Percentiles rank a stretch among this genome's conserved stretches.
Evolutionary conservation across 2,888 invertebrate genomes (phyloP).

Genomic region (Dendrolimus houi): DNA sequence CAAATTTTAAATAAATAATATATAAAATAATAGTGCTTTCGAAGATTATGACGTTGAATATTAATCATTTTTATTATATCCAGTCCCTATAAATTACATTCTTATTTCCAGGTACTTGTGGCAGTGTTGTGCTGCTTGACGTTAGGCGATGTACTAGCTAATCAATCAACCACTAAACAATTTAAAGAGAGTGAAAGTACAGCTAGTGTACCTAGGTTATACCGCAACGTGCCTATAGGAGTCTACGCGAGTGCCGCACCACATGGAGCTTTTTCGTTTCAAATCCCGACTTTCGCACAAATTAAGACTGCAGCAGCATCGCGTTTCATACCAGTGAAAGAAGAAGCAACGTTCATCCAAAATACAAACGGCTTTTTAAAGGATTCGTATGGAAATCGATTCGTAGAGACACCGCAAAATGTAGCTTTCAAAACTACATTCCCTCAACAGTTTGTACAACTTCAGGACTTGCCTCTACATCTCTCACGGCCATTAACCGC

Average conservation of each 20-base stretch:
- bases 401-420: constrained; percentile 42
- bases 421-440: constrained; percentile 44
- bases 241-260: constrained; percentile 58
- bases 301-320: constrained; percentile 30
- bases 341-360: constrained; percentile 23
- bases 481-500: constrained; percentile 53
- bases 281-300: constrained; percentile 40
- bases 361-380: constrained; percentile 44
- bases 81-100: constrained; percentile 21
- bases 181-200: constrained; percentile 31
- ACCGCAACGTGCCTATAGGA: constrained; percentile 41
- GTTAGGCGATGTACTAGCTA: constrained; percentile 28
- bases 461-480: constrained; percentile 59
- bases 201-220: constrained; percentile 48
- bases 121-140: constrained; percentile 44
- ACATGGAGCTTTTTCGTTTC: constrained; percentile 52
- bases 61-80: constrained; percentile 18
- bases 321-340: constrained; percentile 40
- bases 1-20: no score
- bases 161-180: constrained; percentile 14
- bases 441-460: constrained; percentile 55
- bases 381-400: constrained; percentile 64
- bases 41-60: no score
- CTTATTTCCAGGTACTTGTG: constrained; percentile 41
- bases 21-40: no score